phyloP scores from a whole-genome alignment of 1,140 invertebrate species.

The Eurytemora carolleeae region DNA sequence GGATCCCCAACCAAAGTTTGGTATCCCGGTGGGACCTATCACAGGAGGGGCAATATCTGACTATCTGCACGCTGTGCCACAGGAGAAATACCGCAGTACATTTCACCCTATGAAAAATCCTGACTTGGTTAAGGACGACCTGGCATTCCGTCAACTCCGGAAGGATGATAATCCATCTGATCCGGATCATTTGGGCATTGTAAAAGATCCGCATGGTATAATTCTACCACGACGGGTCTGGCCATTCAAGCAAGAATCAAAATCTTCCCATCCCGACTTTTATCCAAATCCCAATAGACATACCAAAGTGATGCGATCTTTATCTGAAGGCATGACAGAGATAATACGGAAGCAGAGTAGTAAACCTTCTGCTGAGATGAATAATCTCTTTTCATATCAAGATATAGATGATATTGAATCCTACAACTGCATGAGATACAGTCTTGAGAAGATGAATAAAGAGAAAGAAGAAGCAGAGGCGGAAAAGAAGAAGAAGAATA shows the following conservation, averaged over 20 bases:
- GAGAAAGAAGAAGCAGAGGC: too few relatives aligned
- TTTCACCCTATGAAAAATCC: conserved; percentile 46
- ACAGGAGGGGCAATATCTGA: conserved; percentile 50
- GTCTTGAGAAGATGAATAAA: too few relatives aligned
- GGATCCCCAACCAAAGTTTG: conserved; percentile 67
- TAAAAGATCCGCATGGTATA: background rate
- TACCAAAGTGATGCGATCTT: background rate
- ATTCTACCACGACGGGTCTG: background rate
- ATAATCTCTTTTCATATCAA: background rate
- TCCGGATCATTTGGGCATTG: conserved; percentile 9
- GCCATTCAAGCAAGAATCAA: background rate
- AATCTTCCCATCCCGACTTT: background rate
- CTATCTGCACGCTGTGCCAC: conserved; percentile 53
- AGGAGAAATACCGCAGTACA: conserved; percentile 33
- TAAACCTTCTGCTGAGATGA: background rate
- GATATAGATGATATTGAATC: background rate
- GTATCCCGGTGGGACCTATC: conserved; percentile 60
- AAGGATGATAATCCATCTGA: conserved; percentile 36
- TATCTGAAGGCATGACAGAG: conserved; percentile 9
- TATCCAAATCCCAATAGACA: conserved; percentile 5
- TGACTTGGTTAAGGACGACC: conserved; percentile 61
- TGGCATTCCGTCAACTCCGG: conserved; percentile 57
- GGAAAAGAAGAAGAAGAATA: too few relatives aligned
- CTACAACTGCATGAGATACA: too few relatives aligned
- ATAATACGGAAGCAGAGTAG: conserved; percentile 10